Conservation (phyloP, 1,140 invertebrate species). For the Diorhabda carinulata region DNA sequence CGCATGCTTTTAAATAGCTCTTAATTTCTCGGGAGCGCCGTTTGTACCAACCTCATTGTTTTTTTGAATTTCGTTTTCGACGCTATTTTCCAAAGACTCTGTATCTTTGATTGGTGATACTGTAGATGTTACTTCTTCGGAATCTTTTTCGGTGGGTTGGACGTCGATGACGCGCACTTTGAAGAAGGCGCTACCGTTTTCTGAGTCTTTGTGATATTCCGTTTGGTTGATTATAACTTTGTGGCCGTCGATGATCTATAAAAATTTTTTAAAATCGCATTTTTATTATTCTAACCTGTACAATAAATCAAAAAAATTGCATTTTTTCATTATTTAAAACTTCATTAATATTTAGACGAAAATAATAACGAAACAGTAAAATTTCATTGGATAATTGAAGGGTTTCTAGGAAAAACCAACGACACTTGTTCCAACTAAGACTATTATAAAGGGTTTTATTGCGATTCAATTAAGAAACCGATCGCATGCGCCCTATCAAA, state of each 20-base stretch:
- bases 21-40: slow-evolving; percentile 37
- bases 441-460: no score
- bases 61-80: slow-evolving; percentile 41
- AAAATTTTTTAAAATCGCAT: neutral
- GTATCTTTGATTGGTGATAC: slow-evolving; percentile 23
- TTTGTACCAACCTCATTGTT: slow-evolving; percentile 43
- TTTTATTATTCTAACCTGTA: no score
- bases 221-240: slow-evolving; percentile 58
- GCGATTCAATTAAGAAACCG: no score
- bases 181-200: slow-evolving; percentile 47
- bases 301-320: no score
- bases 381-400: no score
- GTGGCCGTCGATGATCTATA: slow-evolving; percentile 55
- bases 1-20: slow-evolving; percentile 22
- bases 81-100: slow-evolving; percentile 37
- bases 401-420: no score
- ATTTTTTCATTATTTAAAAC: no score
- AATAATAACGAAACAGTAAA: no score
- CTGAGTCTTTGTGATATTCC: slow-evolving; percentile 49
- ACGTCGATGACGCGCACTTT: slow-evolving; percentile 54
- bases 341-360: no score
- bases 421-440: no score
- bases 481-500: no score
- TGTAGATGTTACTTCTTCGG: slow-evolving; percentile 25
- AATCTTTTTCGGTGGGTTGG: slow-evolving; percentile 43